Evolutionary conservation across 2,888 invertebrate genomes (phyloP).

Genomic region (Graphium colonna): DNA sequence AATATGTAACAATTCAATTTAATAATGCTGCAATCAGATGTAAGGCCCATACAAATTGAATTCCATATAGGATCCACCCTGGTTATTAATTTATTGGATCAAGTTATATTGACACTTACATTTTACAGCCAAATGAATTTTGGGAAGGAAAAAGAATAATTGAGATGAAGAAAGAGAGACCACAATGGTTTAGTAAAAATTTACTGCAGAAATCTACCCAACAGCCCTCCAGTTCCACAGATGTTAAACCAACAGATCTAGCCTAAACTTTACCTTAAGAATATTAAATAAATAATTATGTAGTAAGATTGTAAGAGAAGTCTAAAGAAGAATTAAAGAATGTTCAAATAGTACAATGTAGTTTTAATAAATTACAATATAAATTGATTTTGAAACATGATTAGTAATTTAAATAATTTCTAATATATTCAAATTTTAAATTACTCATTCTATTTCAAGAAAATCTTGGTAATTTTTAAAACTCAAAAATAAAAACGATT

Average conservation of each 20-base stretch:
- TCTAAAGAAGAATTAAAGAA: not conserved
- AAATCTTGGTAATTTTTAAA: no score
- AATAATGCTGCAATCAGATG: no score
- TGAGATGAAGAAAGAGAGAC: conserved; percentile 91
- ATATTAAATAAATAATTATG: conserved; percentile 12
- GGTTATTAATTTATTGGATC: no score
- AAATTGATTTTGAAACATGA: not conserved
- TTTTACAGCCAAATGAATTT: conserved; percentile 77
- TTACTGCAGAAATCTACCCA: conserved; percentile 89
- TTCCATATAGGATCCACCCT: no score
- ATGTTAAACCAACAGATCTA: conserved; percentile 86
- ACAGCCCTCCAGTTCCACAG: conserved; percentile 83
- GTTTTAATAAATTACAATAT: not conserved
- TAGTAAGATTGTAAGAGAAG: no score
- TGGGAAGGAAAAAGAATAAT: conserved; percentile 88
- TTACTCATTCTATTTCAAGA: not conserved
- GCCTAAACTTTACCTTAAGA: conserved; percentile 63
- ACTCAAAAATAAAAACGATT: no score
- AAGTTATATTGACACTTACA: no score
- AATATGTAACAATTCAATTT: no score
- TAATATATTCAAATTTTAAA: not conserved
- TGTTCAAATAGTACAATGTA: not conserved
- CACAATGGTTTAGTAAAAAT: conserved; percentile 93
- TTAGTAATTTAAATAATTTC: no score
- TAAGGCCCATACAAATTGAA: no score